Conservation (phyloP, 2,113 vertebrate genomes). For the Noturus placidus region DNA sequence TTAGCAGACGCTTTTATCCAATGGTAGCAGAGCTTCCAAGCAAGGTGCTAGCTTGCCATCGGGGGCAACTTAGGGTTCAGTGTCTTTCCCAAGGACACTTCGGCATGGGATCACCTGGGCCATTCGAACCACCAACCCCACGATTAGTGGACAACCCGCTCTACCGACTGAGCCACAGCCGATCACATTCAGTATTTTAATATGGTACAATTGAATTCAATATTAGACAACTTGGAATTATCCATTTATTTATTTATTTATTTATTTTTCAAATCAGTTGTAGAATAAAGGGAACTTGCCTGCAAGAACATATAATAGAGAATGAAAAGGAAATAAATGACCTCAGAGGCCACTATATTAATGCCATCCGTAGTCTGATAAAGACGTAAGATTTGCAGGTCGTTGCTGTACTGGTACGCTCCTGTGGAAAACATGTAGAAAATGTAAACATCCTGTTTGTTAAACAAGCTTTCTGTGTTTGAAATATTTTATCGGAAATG, state of each 20-base stretch:
- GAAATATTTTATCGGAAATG: background rate
- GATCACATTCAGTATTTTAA: background rate
- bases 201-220: background rate
- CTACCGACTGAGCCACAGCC: no score
- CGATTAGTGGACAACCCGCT: no score
- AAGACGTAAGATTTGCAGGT: conserved; percentile 85
- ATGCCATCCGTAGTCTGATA: conserved; percentile 85
- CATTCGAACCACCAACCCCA: no score
- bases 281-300: conserved; percentile 68
- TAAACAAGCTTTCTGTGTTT: background rate
- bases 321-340: conserved; percentile 87
- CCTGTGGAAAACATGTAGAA: conserved; percentile 67
- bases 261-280: background rate
- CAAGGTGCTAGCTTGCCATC: no score
- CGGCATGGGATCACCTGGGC: no score
- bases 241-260: background rate
- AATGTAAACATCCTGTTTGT: background rate
- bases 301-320: conserved; percentile 90
- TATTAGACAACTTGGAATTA: background rate
- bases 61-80: no score
- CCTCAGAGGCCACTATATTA: conserved; percentile 85
- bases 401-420: conserved; percentile 77
- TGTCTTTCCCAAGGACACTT: no score
- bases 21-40: no score
- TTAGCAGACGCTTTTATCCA: no score